Evolutionary conservation across 2,113 vertebrate species (phyloP).

Genomic region (Haemorhous mexicanus): DNA sequence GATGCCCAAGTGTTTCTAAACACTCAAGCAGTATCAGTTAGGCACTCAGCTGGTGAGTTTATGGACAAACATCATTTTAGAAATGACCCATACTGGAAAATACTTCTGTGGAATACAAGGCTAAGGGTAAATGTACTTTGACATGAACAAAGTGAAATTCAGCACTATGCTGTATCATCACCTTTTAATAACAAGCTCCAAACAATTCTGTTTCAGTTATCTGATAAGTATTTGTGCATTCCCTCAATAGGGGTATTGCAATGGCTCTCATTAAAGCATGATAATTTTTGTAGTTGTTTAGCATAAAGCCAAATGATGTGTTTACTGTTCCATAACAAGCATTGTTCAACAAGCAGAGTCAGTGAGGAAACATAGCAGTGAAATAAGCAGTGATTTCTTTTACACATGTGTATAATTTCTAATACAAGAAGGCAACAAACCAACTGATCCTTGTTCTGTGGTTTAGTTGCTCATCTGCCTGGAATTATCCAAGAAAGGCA

Average conservation of each 20-base stretch:
- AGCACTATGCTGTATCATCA: background rate
- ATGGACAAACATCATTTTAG: background rate
- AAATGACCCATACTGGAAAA: background rate
- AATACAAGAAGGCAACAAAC: background rate
- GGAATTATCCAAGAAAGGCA: background rate
- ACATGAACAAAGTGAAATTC: background rate
- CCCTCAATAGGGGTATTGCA: background rate
- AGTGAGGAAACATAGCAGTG: background rate
- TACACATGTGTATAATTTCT: background rate
- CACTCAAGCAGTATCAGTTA: background rate
- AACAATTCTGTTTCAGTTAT: background rate
- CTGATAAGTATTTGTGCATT: background rate
- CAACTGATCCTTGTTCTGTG: background rate
- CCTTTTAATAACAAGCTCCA: background rate
- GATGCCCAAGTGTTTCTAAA: background rate
- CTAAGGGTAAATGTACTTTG: background rate
- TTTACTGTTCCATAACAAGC: background rate
- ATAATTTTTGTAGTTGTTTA: background rate
- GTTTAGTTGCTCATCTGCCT: background rate
- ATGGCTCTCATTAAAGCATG: background rate
- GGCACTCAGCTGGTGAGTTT: background rate
- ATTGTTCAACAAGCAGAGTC: background rate
- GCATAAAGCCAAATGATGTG: background rate
- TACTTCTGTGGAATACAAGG: background rate
- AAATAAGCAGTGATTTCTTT: background rate